Conservation (phyloP, 2,113 vertebrate species). For the Mastomys coucha region DNA sequence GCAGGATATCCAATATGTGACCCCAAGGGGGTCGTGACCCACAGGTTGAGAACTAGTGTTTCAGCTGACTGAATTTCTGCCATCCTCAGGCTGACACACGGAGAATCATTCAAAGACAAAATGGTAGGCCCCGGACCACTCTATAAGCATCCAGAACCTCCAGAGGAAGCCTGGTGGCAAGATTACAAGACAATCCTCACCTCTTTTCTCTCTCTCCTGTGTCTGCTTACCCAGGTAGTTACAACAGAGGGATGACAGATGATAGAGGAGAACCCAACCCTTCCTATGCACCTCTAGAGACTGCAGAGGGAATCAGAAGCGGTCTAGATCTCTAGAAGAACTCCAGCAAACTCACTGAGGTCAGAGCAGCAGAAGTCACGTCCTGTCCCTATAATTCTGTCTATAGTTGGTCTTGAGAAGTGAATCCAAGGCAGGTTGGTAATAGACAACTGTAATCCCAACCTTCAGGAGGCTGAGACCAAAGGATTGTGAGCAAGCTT, state of each 20-base stretch:
- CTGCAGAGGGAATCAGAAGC: background rate
- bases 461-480: background rate
- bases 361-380: background rate
- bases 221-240: background rate
- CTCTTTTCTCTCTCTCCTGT: too few relatives aligned
- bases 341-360: fast-evolving
- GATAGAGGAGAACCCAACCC: background rate
- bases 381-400: background rate
- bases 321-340: background rate
- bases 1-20: background rate
- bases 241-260: background rate
- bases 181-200: background rate
- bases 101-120: background rate
- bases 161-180: background rate
- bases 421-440: background rate
- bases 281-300: background rate
- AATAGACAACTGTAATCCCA: background rate
- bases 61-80: background rate
- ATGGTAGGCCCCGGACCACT: background rate
- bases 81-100: background rate
- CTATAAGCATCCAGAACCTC: background rate
- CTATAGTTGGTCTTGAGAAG: background rate
- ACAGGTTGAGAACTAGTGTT: background rate
- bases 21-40: background rate
- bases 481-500: background rate